Evolutionary conservation across 35 echinoderm and acorn worm genomes (phyloP).

Genomic region (Apostichopus californicus): DNA sequence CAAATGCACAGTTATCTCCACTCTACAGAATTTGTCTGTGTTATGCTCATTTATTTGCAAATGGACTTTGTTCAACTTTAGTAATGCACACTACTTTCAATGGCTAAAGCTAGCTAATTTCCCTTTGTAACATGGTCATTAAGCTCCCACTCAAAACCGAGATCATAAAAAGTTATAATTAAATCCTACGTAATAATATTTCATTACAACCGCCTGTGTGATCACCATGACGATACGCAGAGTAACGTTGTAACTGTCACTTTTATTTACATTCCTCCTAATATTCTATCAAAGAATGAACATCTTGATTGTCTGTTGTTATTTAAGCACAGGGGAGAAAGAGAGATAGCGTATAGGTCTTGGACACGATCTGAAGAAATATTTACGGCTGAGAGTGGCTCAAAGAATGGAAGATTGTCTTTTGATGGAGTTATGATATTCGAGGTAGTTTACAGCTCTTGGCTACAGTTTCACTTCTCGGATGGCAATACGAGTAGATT

Average conservation of each 20-base stretch:
- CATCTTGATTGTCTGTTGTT: neutral
- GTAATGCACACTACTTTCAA: no score
- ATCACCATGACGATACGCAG: neutral
- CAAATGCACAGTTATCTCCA: no score
- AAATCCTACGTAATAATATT: neutral
- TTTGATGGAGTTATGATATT: no score
- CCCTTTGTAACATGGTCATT: no score
- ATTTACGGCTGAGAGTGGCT: neutral
- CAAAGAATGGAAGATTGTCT: neutral
- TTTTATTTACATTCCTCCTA: neutral
- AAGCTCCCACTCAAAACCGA: neutral
- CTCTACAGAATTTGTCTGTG: no score
- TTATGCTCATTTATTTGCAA: no score
- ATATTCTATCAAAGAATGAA: neutral
- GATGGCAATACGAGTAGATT: neutral
- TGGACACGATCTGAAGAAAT: neutral
- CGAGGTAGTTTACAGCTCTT: neutral
- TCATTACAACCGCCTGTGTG: neutral
- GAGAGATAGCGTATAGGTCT: neutral
- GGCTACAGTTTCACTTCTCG: neutral
- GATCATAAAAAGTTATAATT: neutral
- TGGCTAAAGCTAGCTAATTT: no score
- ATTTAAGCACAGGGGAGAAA: neutral
- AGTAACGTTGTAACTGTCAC: constrained; percentile 10
- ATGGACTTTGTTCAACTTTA: no score